Percentiles rank a stretch among this genome's conserved stretches.
These are phyloP conservation scores for Chrysochloris asiatica DNA, from an alignment of 2,113 vertebrate species.

Conservation along the genomic window DNA sequence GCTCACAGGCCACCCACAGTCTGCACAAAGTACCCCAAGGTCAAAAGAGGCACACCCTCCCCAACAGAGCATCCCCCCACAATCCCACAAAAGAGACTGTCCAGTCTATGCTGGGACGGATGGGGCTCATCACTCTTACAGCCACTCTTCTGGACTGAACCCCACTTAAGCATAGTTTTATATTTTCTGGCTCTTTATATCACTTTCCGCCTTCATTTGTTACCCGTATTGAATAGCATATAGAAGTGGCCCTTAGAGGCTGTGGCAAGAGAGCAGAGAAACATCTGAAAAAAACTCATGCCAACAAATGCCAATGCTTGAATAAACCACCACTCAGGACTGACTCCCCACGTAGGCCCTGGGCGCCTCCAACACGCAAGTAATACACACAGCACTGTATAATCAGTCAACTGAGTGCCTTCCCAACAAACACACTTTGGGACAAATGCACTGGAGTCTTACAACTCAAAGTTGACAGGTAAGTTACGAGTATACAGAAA, in stretches of 20 bases:
- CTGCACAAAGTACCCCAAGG: not conserved
- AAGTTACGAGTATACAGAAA: slow-evolving; percentile 47
- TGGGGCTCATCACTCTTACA: not conserved
- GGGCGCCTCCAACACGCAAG: not conserved
- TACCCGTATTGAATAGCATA: not conserved
- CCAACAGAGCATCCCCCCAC: too few species aligned
- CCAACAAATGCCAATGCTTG: not conserved
- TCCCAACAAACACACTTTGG: not conserved
- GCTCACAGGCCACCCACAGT: not conserved
- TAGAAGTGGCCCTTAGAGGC: not conserved
- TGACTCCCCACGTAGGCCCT: not conserved
- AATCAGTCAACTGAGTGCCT: slow-evolving; percentile 47
- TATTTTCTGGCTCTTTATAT: too few species aligned
- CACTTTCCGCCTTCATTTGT: not conserved
- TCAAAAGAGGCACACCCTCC: not conserved
- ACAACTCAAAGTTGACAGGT: slow-evolving; percentile 41
- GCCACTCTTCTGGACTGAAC: not conserved
- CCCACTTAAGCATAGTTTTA: too few species aligned
- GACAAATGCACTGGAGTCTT: slow-evolving; percentile 39
- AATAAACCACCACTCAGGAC: not conserved
- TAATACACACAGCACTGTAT: slow-evolving; percentile 23
- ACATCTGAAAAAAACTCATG: slow-evolving; percentile 32
- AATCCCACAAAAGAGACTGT: not conserved
- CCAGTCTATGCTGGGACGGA: too few species aligned
- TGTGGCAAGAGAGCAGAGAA: too few species aligned